Evolutionary conservation across 2,113 vertebrate species (phyloP).

Genomic region (Perognathus longimembris): DNA sequence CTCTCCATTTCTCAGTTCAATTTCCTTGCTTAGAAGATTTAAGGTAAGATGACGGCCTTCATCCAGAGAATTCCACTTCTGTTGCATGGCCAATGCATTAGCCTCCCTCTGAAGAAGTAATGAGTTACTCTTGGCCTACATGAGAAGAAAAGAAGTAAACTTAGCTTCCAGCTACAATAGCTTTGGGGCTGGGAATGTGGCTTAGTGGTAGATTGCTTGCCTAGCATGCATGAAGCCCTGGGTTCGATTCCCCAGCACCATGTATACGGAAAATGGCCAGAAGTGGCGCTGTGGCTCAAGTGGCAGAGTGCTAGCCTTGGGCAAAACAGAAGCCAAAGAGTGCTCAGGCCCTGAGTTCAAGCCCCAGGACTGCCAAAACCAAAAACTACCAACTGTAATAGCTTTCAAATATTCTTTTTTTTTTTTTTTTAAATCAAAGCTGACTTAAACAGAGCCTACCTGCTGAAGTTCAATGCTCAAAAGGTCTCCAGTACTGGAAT

Average conservation of each 20-base stretch:
- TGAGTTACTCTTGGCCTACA: slow-evolving; percentile 89
- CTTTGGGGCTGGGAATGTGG: too few species aligned
- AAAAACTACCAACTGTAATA: neutral
- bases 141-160: neutral
- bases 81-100: slow-evolving; percentile 88
- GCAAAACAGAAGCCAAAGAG: too few species aligned
- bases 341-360: too few species aligned
- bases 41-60: slow-evolving; percentile 88
- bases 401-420: neutral
- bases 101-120: slow-evolving; percentile 89
- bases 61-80: slow-evolving; percentile 89
- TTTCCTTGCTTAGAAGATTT: slow-evolving; percentile 90
- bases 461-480: slow-evolving; percentile 90
- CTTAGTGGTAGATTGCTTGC: too few species aligned
- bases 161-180: neutral
- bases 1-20: slow-evolving; percentile 90
- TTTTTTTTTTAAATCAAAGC: slow-evolving; percentile 25
- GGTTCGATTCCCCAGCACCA: too few species aligned
- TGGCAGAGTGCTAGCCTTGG: too few species aligned
- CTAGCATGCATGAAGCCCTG: too few species aligned
- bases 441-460: slow-evolving; percentile 79
- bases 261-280: too few species aligned
- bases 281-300: too few species aligned
- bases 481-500: slow-evolving; percentile 91
- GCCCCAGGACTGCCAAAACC: too few species aligned